These are phyloP conservation scores for Eledone cirrhosa DNA, from an alignment of 2,888 invertebrate genomes.

Conservation along the genomic window DNA sequence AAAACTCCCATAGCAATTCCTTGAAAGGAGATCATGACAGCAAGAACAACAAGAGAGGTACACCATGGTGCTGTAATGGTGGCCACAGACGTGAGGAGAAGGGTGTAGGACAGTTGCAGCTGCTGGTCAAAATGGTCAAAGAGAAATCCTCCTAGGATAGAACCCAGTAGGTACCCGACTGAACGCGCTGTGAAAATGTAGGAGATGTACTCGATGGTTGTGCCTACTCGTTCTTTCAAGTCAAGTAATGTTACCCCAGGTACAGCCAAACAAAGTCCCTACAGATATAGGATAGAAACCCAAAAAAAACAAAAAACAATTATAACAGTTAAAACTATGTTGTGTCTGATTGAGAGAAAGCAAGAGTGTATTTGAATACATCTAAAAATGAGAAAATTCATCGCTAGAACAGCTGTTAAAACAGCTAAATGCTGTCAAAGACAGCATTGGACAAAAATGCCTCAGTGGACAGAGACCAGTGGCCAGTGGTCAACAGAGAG, in stretches of 20 bases:
- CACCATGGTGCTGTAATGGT: conserved; percentile 67
- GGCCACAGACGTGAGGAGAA: conserved; percentile 64
- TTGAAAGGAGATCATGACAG: conserved; percentile 62
- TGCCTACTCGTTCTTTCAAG: conserved; percentile 60
- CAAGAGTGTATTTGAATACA: too few relatives aligned
- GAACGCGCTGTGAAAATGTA: conserved; percentile 66
- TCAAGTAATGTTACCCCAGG: conserved; percentile 67
- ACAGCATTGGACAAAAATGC: too few relatives aligned
- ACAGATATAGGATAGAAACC: conserved; percentile 33
- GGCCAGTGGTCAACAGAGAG: too few relatives aligned
- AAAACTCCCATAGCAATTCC: conserved; percentile 67
- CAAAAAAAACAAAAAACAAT: too few relatives aligned
- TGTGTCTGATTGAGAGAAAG: too few relatives aligned
- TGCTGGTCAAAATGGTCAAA: conserved; percentile 64
- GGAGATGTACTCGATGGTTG: conserved; percentile 60
- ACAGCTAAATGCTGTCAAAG: too few relatives aligned
- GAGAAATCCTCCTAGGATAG: conserved; percentile 63
- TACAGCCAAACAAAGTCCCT: conserved; percentile 68
- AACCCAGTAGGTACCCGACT: conserved; percentile 66
- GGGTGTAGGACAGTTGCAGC: conserved; percentile 64
- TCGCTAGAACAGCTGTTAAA: too few relatives aligned
- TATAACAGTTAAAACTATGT: too few relatives aligned
- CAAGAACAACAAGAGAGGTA: conserved; percentile 56
- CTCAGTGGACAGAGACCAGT: too few relatives aligned
- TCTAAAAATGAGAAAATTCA: too few relatives aligned